Conservation (phyloP, 2,797 vertebrate species). For the Channallabes apus region DNA sequence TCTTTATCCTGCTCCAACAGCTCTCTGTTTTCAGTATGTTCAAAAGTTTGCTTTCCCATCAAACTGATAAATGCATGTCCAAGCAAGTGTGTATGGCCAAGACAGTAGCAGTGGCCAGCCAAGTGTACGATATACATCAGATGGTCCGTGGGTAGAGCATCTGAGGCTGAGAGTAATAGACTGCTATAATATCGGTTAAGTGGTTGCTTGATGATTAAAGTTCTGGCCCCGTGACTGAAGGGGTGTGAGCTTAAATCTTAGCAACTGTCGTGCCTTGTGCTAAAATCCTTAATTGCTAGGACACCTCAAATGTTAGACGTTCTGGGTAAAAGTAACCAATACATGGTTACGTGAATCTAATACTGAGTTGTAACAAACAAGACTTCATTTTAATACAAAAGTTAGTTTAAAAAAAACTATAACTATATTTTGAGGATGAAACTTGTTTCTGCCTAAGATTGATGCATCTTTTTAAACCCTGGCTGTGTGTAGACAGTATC, state of each 20-base stretch:
- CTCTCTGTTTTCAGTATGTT: constrained; percentile 8
- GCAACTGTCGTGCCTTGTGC: constrained; percentile 12
- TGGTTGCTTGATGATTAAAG: constrained; percentile 7
- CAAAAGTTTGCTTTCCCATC: constrained; percentile 18
- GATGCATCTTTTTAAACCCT: not conserved
- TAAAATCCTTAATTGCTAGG: constrained; percentile 20
- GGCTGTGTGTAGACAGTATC: not conserved
- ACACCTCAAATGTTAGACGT: not conserved
- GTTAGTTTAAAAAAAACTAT: not conserved
- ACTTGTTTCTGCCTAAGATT: not conserved
- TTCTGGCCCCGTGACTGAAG: not conserved
- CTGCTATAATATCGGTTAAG: not conserved
- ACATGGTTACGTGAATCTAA: not conserved
- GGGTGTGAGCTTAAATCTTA: not conserved
- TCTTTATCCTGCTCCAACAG: not conserved
- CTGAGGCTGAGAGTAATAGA: constrained; percentile 16
- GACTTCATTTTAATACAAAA: not conserved
- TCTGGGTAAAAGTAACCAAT: not conserved
- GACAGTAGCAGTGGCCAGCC: not conserved
- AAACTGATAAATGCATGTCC: not conserved
- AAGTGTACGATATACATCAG: constrained; percentile 30
- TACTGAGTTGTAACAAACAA: not conserved
- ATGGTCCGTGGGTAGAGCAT: constrained; percentile 34
- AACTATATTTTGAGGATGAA: not conserved
- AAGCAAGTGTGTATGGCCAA: constrained; percentile 9